phyloP scores from a whole-genome alignment of 1,140 invertebrate genomes.

The Manduca sexta region DNA sequence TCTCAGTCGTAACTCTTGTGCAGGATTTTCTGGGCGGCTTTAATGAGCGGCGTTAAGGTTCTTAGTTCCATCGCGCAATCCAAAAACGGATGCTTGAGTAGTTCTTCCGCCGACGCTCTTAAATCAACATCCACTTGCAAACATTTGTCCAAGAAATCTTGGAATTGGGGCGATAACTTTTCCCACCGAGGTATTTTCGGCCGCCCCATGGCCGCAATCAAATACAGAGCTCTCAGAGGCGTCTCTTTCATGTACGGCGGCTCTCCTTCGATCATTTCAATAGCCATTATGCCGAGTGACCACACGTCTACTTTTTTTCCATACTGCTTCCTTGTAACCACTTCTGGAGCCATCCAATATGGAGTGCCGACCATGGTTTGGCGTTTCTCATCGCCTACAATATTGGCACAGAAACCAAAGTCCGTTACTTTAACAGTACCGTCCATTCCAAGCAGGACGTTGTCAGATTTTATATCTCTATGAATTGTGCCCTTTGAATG shows the following conservation, averaged over 20 bases:
- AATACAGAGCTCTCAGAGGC: slow-evolving; percentile 93
- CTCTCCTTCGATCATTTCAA: slow-evolving; percentile 99
- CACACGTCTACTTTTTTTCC: slow-evolving; percentile 97
- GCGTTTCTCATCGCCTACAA: slow-evolving; percentile 93
- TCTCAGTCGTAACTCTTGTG: slow-evolving; percentile 75
- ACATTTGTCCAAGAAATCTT: slow-evolving; percentile 92
- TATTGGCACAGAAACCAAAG: slow-evolving; percentile 97
- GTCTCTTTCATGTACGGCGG: slow-evolving; percentile 97
- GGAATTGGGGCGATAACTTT: slow-evolving; percentile 82
- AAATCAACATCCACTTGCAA: slow-evolving; percentile 94
- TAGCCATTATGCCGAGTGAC: slow-evolving; percentile 97
- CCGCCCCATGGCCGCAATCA: slow-evolving; percentile 96
- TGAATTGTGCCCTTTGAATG: slow-evolving; percentile 94
- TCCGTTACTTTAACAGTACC: slow-evolving; percentile 98
- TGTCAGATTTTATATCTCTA: slow-evolving; percentile 97
- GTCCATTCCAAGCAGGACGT: slow-evolving; percentile 96
- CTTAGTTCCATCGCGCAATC: slow-evolving; percentile 87
- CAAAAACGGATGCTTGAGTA: slow-evolving; percentile 93
- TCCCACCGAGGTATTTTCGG: slow-evolving; percentile 92
- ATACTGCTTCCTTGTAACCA: slow-evolving; percentile 88
- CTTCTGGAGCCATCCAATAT: slow-evolving; percentile 93
- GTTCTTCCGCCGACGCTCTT: slow-evolving; percentile 87
- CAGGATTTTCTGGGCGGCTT: slow-evolving; percentile 88
- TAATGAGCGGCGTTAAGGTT: slow-evolving; percentile 91
- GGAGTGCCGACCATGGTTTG: slow-evolving; percentile 97